Conservation (phyloP, 2,797 vertebrate genomes). For the Dendrocincla tyrannina region DNA sequence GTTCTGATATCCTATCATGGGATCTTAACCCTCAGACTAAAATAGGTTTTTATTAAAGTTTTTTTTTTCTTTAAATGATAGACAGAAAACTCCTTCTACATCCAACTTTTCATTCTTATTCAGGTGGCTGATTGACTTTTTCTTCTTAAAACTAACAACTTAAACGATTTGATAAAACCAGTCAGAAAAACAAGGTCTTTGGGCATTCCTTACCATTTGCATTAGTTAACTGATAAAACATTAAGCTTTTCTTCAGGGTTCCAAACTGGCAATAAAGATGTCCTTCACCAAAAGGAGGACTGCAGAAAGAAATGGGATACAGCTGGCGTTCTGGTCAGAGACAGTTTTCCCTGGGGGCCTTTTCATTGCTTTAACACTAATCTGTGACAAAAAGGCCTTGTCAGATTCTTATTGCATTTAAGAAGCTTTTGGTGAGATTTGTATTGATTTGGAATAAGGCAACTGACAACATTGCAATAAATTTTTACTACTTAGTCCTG, state of each 20-base stretch:
- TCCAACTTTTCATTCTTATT: not conserved
- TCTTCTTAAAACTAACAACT: not conserved
- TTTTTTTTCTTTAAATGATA: not conserved
- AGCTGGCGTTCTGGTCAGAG: constrained; percentile 56
- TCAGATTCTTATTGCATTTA: constrained; percentile 82
- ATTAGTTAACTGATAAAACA: constrained; percentile 12
- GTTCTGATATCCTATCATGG: not conserved
- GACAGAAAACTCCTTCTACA: not conserved
- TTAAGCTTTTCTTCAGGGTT: not conserved
- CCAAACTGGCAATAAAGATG: constrained; percentile 56
- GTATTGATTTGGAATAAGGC: constrained; percentile 86
- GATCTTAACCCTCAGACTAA: not conserved
- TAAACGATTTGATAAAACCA: not conserved
- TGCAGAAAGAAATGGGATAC: constrained; percentile 46
- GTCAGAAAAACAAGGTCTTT: not conserved
- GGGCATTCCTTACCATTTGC: constrained; percentile 9
- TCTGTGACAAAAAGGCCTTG: constrained; percentile 81
- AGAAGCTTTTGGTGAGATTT: constrained; percentile 83
- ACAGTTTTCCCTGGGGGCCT: constrained; percentile 74
- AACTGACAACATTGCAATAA: constrained; percentile 84
- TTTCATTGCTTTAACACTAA: constrained; percentile 82
- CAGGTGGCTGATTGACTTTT: not conserved
- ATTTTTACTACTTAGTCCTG: constrained; percentile 88
- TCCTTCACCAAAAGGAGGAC: not conserved
- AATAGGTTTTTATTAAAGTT: not conserved